Evolutionary conservation across 2,113 vertebrate species (phyloP), one percentile per base, ranked within the genome.

Genomic region (Callionymus lyra): DNA sequence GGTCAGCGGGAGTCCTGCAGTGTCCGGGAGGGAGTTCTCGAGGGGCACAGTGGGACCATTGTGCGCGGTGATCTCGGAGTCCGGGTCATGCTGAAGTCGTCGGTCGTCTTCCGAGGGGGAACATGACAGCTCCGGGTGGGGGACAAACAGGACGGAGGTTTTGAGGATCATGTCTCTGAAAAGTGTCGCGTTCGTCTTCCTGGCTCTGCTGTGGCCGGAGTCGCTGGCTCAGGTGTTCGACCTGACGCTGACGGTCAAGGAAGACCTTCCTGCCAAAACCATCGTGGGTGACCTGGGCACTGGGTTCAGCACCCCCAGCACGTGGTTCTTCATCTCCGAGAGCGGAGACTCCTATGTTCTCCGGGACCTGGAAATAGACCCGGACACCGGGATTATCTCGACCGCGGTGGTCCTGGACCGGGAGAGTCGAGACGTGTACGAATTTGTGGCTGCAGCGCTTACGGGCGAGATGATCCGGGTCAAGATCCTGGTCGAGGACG

Each of bases 251-350:
- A 64, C 84, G 0, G 73, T 94, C 21, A 88, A 88, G 34, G 92
- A 96, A 59, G 91, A 87, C 1, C 70, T 92, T 10, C 91, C 91
- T 2, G 79, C 88, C 0, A 81, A 70, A 53, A 93, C 90, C 6
- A 75, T 88, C n/a, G 89, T 92, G 0, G 92, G 92, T 1, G 88
- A 92, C 49, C 81, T 94, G 42, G 79, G 84, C 6, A 88, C 88
- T 0, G 88, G 72, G 8, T 60, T 93, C 21, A 85, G 83, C 0
- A 27, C 59, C 32, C 50, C 70, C 9, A 53, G 50, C 12, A 85
- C 79, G 1, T 92, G 93, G 1, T 96, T 93, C 50, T 85, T 96
- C 44, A 83, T 95, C 45, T 94, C 93, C 0, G 93, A 96, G 56
- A 87, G 86, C 47, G 83, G 79, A 6, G 92, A 94, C 52, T 94